A percentile compares a stretch with the other conserved stretches of the same genome.
Evolutionary conservation across 2,888 invertebrate species (phyloP).

Genomic region (Epistrophe eligans): DNA sequence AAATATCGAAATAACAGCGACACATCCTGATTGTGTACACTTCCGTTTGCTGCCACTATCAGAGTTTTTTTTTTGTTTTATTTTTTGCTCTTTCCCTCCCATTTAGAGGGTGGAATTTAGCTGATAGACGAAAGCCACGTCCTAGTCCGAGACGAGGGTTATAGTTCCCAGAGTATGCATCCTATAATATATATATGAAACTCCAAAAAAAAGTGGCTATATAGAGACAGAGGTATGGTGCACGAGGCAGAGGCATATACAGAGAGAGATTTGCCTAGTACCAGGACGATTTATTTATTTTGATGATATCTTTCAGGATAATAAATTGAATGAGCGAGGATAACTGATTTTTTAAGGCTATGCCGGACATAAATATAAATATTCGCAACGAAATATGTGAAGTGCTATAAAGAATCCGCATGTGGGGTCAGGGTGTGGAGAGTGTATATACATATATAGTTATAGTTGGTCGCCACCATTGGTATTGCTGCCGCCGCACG

Average conservation of each 20-base stretch:
- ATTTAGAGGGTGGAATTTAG: constrained; percentile 29
- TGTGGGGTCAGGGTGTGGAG: constrained; percentile 57
- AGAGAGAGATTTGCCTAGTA: constrained; percentile 74
- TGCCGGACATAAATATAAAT: constrained; percentile 76
- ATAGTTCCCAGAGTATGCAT: constrained; percentile 16
- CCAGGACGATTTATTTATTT: constrained; percentile 77
- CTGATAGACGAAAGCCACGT: constrained; percentile 7
- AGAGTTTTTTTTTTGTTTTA: constrained; percentile 33
- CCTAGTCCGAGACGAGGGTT: constrained; percentile 40
- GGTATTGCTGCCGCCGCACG: constrained; percentile 45
- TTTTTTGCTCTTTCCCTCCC: constrained; percentile 4
- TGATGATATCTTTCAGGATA: constrained; percentile 77
- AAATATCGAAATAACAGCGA: constrained; percentile 61
- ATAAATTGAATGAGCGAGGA: constrained; percentile 77
- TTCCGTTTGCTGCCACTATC: constrained; percentile 65
- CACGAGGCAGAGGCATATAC: not conserved
- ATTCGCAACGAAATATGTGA: constrained; percentile 76
- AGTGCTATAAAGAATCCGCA: constrained; percentile 74
- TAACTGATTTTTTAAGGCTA: constrained; percentile 76
- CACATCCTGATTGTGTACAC: constrained; percentile 71
- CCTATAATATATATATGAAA: not conserved
- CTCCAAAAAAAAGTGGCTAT: not conserved
- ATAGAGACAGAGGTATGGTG: constrained; percentile 2
- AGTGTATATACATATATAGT: not conserved
- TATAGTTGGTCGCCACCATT: constrained; percentile 8